Evolutionary conservation across 2,797 vertebrate genomes (phyloP), one percentile per base, ranked within the genome.

Genomic region (Sebastes cheni): DNA sequence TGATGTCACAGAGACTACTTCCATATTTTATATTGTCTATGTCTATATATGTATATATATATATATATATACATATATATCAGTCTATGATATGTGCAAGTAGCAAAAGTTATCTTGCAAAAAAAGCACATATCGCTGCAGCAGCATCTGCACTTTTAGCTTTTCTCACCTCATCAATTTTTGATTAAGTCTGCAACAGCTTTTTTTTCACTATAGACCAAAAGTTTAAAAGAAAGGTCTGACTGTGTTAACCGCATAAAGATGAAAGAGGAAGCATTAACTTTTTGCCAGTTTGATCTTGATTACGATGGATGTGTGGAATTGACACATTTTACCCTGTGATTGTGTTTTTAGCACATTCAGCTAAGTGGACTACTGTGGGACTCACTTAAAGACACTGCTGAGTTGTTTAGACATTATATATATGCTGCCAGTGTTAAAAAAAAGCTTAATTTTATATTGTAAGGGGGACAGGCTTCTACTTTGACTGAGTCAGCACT

Each of bases 161-260:
- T 79, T 71, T 82, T 74, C 70, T 77, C 30, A 59, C 73, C 18
- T 61, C 50, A 86, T 86, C 1, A 69, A 61, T 79, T 72, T 82
- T 89, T 86, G 0, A 90, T 79, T 11, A 69, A 58, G 39, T 39
- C 66, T 72, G 50, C 64, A 74, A 71, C 30, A 65, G n/a, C 1
- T 66, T 61, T 64, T 54, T 11, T 11, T 39, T 39, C 12, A 32
- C 32, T 32, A 3, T 30, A 56, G 68, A 72, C 16, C 20, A 30
- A 42, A n/a, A 13, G 4, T 62, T 70, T 54, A 10, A 77, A 81
- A 74, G 9, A 4, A 39, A 42, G 1, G n/a, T 67, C n/a, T 25
- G 27, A 22, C 39, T 55, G 3, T 0, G 1, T 65, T 42, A 42
- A 39, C 39, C 32, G 14, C 50, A 72, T 36, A 4, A 54, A 73